These are phyloP conservation scores for Cephalopterus ornatus DNA, from an alignment of 2,113 vertebrate genomes.

Conservation along the genomic window DNA sequence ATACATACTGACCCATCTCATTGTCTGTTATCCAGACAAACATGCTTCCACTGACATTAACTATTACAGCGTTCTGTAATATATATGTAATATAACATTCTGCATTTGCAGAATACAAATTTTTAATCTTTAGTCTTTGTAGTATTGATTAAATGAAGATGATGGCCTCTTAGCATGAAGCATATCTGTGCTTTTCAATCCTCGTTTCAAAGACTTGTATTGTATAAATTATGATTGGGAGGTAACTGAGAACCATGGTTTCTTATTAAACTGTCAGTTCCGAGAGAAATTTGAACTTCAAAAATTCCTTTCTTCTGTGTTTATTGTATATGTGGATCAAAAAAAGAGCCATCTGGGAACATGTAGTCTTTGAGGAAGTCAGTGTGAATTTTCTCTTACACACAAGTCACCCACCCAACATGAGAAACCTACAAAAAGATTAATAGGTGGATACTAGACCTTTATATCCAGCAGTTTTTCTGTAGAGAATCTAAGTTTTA, in stretches of 20 bases:
- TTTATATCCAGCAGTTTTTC: background rate
- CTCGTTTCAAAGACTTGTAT: background rate
- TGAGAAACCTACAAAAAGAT: conserved; percentile 28
- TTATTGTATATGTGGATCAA: conserved; percentile 47
- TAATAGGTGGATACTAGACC: conserved; percentile 5
- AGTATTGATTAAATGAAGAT: conserved; percentile 24
- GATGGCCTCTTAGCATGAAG: background rate
- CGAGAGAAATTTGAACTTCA: conserved; percentile 18
- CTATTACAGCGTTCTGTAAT: too few relatives aligned
- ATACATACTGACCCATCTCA: background rate
- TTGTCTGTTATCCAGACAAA: background rate
- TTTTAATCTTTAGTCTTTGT: conserved; percentile 34
- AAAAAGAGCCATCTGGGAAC: background rate
- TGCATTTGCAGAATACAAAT: background rate
- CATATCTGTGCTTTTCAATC: background rate
- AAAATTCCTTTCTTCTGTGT: conserved; percentile 52
- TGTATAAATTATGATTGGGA: conserved; percentile 46
- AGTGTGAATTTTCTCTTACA: conserved; percentile 12
- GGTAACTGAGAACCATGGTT: background rate
- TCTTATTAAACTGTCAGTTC: conserved; percentile 11
- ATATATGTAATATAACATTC: too few relatives aligned
- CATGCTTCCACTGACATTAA: background rate
- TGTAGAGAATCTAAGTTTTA: background rate
- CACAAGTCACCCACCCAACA: background rate
- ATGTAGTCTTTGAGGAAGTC: conserved; percentile 16